Base-by-base conservation (phyloP, 2,797 vertebrate species). In the Chrosomus eos region DNA sequence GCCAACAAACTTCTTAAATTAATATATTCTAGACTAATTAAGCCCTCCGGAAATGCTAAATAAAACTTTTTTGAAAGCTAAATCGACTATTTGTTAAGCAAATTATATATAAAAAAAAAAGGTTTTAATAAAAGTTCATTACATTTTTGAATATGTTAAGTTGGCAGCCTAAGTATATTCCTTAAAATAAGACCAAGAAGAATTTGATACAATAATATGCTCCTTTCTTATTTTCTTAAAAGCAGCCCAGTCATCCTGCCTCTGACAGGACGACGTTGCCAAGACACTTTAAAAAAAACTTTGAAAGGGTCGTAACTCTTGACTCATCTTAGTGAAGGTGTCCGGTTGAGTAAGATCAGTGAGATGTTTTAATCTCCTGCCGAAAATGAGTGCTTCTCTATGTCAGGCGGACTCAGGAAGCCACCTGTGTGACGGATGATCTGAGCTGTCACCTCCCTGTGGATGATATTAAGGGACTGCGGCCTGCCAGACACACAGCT, bases 381-480 rank as follows among this genome's bases (percentile, higher is more conserved):
- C 74, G 85, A 85, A 89, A 88, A 88, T 64, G 53, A 90, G 88
- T 87, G 82, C 72, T 87, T 85, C 86, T 87, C 58, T 21, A 81
- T 82, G 80, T 84, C 88, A 83, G 80, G 81, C n/a, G 16, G 67
- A 74, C 51, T 73, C 84, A 86, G 80, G 78, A 82, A 87, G 86
- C 84, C 87, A 88, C 88, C 87, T 85, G 88, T 53, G 73, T 88
- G 89, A 91, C 74, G 55, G 83, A 89, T 88, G 86, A 90, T 89
- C 84, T 82, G 53, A 86, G 84, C 90, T 85, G 90, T 89, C 90
- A 88, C 82, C 85, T 74, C 74, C 53, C 70, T 48, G 48, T 80
- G 85, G 82, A 85, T 89, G 88, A 90, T 83, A 81, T 84, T 87
- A 85, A 87, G 80, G 89, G 86, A 87, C 80, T 86, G 89, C 48